Base-by-base conservation (phyloP, 2,113 vertebrate genomes). In the Bagarius yarrelli region DNA sequence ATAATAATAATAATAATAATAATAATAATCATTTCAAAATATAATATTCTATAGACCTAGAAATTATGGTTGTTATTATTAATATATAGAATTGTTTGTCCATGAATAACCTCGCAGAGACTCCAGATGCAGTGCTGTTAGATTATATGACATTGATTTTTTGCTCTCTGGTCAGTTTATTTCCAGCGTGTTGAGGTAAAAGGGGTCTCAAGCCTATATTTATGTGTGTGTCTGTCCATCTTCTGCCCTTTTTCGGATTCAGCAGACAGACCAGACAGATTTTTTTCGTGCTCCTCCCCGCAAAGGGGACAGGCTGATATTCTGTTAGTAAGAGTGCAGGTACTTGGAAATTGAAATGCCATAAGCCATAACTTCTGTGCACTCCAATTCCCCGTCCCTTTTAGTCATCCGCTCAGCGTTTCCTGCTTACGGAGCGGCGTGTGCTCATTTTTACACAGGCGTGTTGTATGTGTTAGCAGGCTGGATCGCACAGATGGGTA, bases 351-450 rank as follows among this genome's bases (percentile, higher is more conserved):
- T 69, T 79, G 47, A 78, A 32, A 67, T 52, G 52, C 63, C 52
- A 57, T 69, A 63, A 79, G 59, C 77, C 47, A 32, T 69, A 57
- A 57, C 77, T 79, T 76, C 11, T 15, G 57, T 63, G 57, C 75
- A 76, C 75, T 63, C 19, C 77, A 69, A 69, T 69, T 27, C 64
- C 53, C 60, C 16, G 9, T 56, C 23, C 14, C 25, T 27, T 36
- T 78, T 52, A 77, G 44, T 63, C 75, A 27, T 64, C 44, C 52
- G 15, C 25, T 36, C 75, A 30, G 57, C 52, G 40, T 13, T 50
- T 63, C 44, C 57, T 78, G 76, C 60, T 64, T 32, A 78, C 32
- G 13, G 52, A 57, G 34, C 57, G 52, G 9, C 8, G n/a, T 16
- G 32, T 27, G 21, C 60, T 12, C 8, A 23, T 60, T 50, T 72